These are phyloP conservation scores for Leptinotarsa haldemani DNA, from an alignment of 2,888 invertebrate species.

Conservation along the genomic window DNA sequence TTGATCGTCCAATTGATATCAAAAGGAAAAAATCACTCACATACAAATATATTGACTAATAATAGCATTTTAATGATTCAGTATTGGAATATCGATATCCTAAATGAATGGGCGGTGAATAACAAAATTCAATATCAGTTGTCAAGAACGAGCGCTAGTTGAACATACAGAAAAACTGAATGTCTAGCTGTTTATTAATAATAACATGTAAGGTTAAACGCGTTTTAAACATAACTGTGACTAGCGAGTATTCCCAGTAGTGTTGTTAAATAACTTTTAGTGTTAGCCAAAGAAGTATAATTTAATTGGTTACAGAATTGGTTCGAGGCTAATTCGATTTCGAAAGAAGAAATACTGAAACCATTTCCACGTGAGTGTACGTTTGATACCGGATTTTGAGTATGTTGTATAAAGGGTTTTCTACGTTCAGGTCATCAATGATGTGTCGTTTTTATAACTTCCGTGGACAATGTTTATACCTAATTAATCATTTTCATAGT, in stretches of 20 bases:
- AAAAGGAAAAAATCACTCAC: background rate
- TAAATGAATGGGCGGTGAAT: background rate
- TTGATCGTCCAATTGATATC: constrained; percentile 7
- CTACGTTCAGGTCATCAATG: too few relatives aligned
- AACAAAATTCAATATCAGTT: background rate
- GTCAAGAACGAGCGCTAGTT: background rate
- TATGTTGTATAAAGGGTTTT: too few relatives aligned
- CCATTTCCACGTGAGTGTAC: too few relatives aligned
- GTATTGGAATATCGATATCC: background rate
- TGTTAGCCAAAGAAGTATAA: too few relatives aligned
- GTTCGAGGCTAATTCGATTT: too few relatives aligned
- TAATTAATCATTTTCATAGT: too few relatives aligned
- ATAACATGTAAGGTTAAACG: constrained; percentile 6
- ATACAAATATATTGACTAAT: background rate
- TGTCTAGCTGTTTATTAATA: constrained; percentile 4
- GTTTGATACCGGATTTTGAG: too few relatives aligned
- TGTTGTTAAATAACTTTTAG: background rate
- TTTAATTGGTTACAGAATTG: too few relatives aligned
- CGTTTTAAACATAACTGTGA: background rate
- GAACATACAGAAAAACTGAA: constrained; percentile 1
- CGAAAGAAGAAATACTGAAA: too few relatives aligned
- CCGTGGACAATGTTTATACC: too few relatives aligned
- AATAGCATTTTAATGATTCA: constrained; percentile 1
- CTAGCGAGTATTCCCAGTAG: background rate
- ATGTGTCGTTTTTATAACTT: too few relatives aligned